Conservation (phyloP, 2,113 vertebrate genomes). For the Limanda limanda region DNA sequence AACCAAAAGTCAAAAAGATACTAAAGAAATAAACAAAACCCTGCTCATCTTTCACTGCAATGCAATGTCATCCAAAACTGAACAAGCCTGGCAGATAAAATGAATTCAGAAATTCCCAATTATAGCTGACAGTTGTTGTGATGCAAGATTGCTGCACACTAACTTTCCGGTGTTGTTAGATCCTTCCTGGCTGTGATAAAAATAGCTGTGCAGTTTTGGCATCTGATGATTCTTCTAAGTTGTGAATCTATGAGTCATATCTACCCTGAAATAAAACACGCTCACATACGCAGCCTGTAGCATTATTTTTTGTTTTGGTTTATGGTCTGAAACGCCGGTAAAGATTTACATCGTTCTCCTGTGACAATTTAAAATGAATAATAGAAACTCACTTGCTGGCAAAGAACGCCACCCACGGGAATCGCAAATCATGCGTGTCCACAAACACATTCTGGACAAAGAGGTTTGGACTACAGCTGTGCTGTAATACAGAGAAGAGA, state of each 20-base stretch:
- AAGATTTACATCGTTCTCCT: neutral
- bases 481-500: conserved; percentile 78
- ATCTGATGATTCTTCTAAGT: neutral
- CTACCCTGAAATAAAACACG: neutral
- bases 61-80: neutral
- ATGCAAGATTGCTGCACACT: neutral
- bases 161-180: neutral
- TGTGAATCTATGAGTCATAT: neutral
- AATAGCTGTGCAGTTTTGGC: too few species aligned
- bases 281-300: too few species aligned
- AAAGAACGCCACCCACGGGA: conserved; percentile 99
- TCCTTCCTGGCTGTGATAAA: too few species aligned
- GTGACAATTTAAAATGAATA: neutral
- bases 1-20: too few species aligned
- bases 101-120: neutral
- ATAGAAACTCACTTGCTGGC: conserved; percentile 93
- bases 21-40: neutral
- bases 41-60: neutral
- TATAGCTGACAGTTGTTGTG: neutral
- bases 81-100: neutral
- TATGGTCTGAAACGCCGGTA: neutral
- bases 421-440: conserved; percentile 96
- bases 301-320: too few species aligned
- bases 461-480: conserved; percentile 97
- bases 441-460: conserved; percentile 99